Conservation (phyloP, 2,888 invertebrate genomes). For the Invenusta paracnida region DNA sequence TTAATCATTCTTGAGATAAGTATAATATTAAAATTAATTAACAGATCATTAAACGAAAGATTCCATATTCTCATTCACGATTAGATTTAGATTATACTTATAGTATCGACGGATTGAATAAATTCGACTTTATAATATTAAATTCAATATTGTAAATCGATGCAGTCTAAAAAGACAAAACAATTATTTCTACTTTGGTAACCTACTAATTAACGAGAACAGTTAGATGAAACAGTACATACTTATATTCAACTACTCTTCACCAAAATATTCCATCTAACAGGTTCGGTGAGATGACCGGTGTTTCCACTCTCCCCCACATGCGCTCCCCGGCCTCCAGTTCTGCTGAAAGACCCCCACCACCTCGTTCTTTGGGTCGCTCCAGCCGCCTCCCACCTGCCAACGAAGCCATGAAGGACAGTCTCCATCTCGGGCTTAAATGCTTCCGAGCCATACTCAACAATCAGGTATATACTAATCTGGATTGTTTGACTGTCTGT, state of each 20-base stretch:
- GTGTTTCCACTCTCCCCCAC: background rate
- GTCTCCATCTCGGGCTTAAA: conserved; percentile 38
- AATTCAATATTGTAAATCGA: no score
- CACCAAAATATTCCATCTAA: background rate
- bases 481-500: background rate
- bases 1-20: no score
- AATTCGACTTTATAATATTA: no score
- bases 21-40: no score
- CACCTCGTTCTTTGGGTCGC: background rate
- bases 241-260: no score
- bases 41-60: background rate
- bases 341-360: background rate
- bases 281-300: background rate
- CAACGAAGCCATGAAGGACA: conserved; percentile 33
- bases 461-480: conserved; percentile 30
- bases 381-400: background rate
- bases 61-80: background rate
- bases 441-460: conserved; percentile 37
- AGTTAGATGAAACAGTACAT: no score
- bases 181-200: no score
- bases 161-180: no score
- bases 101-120: no score
- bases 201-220: no score
- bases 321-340: background rate
- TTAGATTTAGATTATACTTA: background rate